Percentiles rank a stretch among this genome's conserved stretches.
Conservation (phyloP, 2,888 invertebrate genomes). For the Drosophila recens region DNA sequence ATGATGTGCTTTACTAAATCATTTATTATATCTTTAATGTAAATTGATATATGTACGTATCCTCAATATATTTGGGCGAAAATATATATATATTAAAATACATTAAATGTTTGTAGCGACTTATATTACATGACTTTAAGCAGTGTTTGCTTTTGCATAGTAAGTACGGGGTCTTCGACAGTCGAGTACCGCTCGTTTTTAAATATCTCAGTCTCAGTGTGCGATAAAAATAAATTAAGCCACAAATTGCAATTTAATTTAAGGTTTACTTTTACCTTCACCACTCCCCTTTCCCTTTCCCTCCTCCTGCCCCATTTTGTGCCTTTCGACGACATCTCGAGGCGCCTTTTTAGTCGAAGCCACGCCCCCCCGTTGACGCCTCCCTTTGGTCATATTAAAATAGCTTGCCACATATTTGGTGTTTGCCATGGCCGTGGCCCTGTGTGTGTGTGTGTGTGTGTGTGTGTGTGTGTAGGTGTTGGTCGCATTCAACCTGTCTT, state of each 20-base stretch:
- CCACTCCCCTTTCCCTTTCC: neutral
- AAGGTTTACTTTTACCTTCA: constrained; percentile 67
- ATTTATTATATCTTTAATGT: too few relatives aligned
- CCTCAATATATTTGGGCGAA: too few relatives aligned
- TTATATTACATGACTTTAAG: too few relatives aligned
- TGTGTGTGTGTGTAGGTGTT: constrained; percentile 61
- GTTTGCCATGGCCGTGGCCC: constrained; percentile 39
- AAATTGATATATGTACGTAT: too few relatives aligned
- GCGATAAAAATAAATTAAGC: constrained; percentile 79
- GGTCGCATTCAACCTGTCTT: constrained; percentile 6
- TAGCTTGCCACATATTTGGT: constrained; percentile 78
- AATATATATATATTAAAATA: too few relatives aligned
- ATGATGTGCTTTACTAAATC: too few relatives aligned
- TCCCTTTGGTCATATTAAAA: constrained; percentile 71
- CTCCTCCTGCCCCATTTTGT: neutral
- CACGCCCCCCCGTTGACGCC: neutral
- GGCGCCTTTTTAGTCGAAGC: constrained; percentile 18
- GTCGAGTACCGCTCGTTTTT: too few relatives aligned
- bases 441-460: neutral
- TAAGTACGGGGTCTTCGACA: too few relatives aligned
- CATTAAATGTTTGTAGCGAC: too few relatives aligned
- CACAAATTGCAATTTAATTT: constrained; percentile 79
- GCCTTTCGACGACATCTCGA: constrained; percentile 25
- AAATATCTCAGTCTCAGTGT: constrained; percentile 37
- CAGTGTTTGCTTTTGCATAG: too few relatives aligned